Percentiles rank a stretch among this genome's conserved stretches.
These are phyloP conservation scores for Trachops cirrhosus DNA, from an alignment of 2,797 vertebrate genomes.

Conservation along the genomic window DNA sequence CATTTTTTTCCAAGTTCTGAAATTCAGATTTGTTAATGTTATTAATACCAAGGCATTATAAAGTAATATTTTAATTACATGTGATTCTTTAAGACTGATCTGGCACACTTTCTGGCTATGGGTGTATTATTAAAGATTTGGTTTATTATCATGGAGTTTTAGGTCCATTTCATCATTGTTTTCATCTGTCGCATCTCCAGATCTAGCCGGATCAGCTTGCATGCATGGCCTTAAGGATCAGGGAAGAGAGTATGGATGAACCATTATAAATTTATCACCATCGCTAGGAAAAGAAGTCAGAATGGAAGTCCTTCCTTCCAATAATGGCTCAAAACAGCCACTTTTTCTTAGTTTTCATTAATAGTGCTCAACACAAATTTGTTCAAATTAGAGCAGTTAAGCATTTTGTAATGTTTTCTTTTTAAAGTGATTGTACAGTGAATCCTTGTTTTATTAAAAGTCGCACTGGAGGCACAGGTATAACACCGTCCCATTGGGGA, in stretches of 20 bases:
- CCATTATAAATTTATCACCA: not conserved
- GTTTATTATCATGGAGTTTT: not conserved
- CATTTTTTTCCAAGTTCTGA: constrained; percentile 10
- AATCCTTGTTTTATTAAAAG: not conserved
- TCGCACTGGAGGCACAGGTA: not conserved
- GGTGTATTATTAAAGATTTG: not conserved
- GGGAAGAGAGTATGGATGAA: not conserved
- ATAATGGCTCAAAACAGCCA: not conserved
- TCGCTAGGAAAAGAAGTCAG: not conserved
- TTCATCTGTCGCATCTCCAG: not conserved
- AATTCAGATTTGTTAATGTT: not conserved
- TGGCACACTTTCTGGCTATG: not conserved
- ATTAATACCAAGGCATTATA: not conserved
- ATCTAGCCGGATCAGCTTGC: not conserved
- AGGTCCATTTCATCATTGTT: not conserved
- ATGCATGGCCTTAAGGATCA: not conserved
- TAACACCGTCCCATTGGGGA: not conserved
- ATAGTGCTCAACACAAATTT: not conserved
- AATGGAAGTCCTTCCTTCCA: not conserved
- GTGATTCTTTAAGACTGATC: not conserved
- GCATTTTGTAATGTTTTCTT: not conserved
- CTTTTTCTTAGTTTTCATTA: not conserved
- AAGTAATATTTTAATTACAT: not conserved
- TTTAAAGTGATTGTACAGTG: not conserved
- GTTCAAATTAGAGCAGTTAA: not conserved